Percentiles rank a stretch among this genome's conserved stretches.
These are phyloP conservation scores for Heptascelio sp. DNA, from an alignment of 2,888 invertebrate genomes.

Conservation along the genomic window DNA sequence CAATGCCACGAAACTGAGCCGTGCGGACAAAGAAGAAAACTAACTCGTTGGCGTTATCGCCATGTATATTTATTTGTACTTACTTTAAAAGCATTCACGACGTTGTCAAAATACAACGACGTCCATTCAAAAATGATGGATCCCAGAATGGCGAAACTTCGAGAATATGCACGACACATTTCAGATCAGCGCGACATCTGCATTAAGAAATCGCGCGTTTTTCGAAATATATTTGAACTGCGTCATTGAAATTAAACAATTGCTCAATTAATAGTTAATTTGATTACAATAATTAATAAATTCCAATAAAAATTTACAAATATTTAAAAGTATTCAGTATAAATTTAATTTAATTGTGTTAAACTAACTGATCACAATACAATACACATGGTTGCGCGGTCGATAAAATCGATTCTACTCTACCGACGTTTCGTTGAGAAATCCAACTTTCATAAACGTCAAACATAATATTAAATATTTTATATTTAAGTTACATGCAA, in stretches of 20 bases:
- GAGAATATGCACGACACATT: slow-evolving; percentile 4
- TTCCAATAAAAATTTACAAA: not conserved
- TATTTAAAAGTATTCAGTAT: not conserved
- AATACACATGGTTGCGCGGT: slow-evolving; percentile 1
- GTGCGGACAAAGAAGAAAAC: not conserved
- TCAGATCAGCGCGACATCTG: slow-evolving; percentile 9
- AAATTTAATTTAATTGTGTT: not conserved
- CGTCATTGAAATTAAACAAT: slow-evolving; percentile 1
- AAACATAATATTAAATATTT: not conserved
- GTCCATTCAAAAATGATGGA: not conserved
- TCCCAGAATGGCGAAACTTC: not conserved
- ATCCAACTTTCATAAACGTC: not conserved
- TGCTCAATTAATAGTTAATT: not conserved
- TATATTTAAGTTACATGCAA: slow-evolving; percentile 12
- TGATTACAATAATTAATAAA: slow-evolving; percentile 1
- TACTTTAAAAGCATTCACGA: not conserved
- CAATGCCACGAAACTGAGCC: not conserved
- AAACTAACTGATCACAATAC: not conserved
- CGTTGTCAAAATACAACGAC: not conserved
- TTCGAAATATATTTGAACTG: slow-evolving; percentile 14
- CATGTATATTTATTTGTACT: not conserved
- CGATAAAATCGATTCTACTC: slow-evolving; percentile 4
- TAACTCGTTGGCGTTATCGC: not conserved
- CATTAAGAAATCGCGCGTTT: slow-evolving; percentile 10
- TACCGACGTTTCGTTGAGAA: not conserved